phyloP scores from a whole-genome alignment of 2,113 vertebrate species.

The Rhinoptilus africanus region DNA sequence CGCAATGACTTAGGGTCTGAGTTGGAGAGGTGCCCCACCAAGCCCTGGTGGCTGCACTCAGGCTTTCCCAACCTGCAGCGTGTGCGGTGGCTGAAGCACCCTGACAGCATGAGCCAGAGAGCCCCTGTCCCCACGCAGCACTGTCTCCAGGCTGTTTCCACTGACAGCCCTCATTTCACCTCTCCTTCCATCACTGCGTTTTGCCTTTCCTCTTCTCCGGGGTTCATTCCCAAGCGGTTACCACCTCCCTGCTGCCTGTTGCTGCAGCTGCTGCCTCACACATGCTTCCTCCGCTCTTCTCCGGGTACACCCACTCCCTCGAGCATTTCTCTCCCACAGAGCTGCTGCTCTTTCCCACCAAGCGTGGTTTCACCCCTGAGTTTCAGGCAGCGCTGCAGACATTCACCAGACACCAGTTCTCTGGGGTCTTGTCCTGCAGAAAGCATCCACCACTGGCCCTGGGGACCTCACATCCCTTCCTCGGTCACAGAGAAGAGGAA shows the following conservation, averaged over 20 bases:
- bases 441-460: not conserved
- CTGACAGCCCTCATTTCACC: not conserved
- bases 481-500: not conserved
- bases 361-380: not conserved
- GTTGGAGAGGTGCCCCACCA: not conserved
- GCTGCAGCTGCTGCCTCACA: slow-evolving; percentile 7
- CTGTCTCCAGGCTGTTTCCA: not conserved
- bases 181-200: not conserved
- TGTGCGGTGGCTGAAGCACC: not conserved
- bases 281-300: not conserved
- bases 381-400: not conserved
- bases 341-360: slow-evolving; percentile 37
- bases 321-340: slow-evolving; percentile 1
- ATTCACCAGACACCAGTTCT: not conserved
- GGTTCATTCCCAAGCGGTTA: not conserved
- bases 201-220: not conserved
- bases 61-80: not conserved
- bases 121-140: not conserved
- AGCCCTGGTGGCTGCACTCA: fast-evolving
- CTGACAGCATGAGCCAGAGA: not conserved
- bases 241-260: slow-evolving; percentile 20
- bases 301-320: not conserved
- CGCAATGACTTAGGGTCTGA: not conserved
- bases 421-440: not conserved
- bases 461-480: not conserved